Conservation (phyloP, 2,888 invertebrate species). For the Altica lythri region DNA sequence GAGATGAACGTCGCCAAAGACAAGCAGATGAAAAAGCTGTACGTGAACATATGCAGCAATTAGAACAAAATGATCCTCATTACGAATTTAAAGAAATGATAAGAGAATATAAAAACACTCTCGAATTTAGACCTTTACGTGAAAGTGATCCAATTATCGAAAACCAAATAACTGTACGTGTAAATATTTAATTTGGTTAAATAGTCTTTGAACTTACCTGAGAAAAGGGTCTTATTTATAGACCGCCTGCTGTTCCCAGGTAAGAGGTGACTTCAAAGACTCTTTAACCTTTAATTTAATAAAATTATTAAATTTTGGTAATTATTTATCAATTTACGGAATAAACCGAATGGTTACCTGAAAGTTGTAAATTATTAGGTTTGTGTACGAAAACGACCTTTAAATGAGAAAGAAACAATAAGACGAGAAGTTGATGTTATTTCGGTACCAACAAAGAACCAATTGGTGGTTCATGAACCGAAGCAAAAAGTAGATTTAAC, state of each 20-base stretch:
- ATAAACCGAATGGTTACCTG: no score
- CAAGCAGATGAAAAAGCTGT: slow-evolving; percentile 91
- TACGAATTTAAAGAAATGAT: slow-evolving; percentile 99
- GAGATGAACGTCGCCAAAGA: slow-evolving; percentile 89
- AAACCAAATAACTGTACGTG: slow-evolving; percentile 89
- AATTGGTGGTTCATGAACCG: slow-evolving; percentile 84
- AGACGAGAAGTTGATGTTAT: slow-evolving; percentile 95
- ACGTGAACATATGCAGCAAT: slow-evolving; percentile 78
- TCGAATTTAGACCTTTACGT: slow-evolving; percentile 62
- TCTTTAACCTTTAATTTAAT: no score
- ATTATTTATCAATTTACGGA: no score
- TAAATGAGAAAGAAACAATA: slow-evolving; percentile 86
- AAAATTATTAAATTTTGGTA: no score
- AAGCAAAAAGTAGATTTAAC: slow-evolving; percentile 96
- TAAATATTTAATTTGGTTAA: no score
- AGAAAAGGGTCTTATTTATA: no score
- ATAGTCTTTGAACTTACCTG: no score
- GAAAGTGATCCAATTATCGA: slow-evolving; percentile 80
- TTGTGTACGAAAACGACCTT: slow-evolving; percentile 94
- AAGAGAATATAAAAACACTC: slow-evolving; percentile 69
- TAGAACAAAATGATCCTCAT: slow-evolving; percentile 90
- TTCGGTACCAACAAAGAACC: slow-evolving; percentile 90
- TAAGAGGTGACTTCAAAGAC: no score
- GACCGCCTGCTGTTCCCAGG: no score
- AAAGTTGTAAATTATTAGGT: slow-evolving; percentile 4